These are phyloP conservation scores for Plusia festucae DNA, from an alignment of 2,888 invertebrate species.

Conservation along the genomic window DNA sequence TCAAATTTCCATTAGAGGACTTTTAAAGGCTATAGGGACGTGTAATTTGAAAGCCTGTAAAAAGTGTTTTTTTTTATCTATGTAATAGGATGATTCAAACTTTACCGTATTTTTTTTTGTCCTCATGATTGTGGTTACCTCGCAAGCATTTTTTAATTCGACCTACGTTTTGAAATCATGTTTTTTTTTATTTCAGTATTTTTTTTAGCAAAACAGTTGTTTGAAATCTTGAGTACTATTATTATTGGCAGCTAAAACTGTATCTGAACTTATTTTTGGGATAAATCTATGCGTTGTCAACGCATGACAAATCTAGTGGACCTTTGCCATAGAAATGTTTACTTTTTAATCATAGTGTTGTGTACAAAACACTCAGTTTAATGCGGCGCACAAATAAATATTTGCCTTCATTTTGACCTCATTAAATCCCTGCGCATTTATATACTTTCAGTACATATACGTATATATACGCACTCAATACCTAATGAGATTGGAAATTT, in stretches of 20 bases:
- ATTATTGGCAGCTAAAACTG: too few species aligned
- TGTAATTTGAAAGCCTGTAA: conserved; percentile 4
- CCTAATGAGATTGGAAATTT: conserved; percentile 8
- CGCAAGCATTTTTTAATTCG: not conserved
- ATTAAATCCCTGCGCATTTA: conserved; percentile 25
- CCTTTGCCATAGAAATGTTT: conserved; percentile 18
- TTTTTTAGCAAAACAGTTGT: too few species aligned
- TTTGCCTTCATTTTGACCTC: conserved; percentile 44
- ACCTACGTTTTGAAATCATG: not conserved
- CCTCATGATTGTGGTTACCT: not conserved
- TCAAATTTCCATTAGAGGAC: not conserved
- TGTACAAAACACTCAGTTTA: conserved; percentile 35
- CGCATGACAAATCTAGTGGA: conserved; percentile 5
- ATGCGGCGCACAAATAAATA: conserved; percentile 45
- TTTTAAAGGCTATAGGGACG: not conserved
- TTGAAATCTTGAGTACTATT: too few species aligned
- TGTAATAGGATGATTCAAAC: not conserved
- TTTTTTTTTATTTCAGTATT: conserved; percentile 3
- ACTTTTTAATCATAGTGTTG: conserved; percentile 39
- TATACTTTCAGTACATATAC: conserved; percentile 1
- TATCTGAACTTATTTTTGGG: too few species aligned
- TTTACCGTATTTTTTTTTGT: not conserved
- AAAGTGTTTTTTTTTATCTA: not conserved
- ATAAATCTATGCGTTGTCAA: too few species aligned
- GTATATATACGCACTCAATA: conserved; percentile 3